Conservation (phyloP, 2,888 invertebrate genomes). For the Eupithecia exiguata region DNA sequence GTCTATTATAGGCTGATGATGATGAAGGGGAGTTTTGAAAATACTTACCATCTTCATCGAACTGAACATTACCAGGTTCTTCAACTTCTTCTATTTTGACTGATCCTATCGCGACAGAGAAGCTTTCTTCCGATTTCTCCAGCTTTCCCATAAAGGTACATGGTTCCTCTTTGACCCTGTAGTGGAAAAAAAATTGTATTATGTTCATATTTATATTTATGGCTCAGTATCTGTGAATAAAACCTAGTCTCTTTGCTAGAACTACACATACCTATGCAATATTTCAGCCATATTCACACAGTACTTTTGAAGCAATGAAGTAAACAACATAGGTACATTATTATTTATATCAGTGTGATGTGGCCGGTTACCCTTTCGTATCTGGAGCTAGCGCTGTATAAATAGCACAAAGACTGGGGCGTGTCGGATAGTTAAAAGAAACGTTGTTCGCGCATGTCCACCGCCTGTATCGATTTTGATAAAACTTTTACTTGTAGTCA, state of each 20-base stretch:
- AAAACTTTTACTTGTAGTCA: conserved; percentile 1
- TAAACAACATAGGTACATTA: neutral
- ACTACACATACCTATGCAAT: neutral
- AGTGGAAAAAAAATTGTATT: neutral
- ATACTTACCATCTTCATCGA: neutral
- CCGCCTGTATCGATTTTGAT: conserved; percentile 29
- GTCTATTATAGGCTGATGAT: too few relatives aligned
- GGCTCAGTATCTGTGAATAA: too few relatives aligned
- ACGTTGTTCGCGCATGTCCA: conserved; percentile 17
- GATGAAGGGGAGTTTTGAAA: too few relatives aligned
- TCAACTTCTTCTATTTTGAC: neutral
- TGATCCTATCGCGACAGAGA: neutral
- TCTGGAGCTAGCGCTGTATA: neutral
- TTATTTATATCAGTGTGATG: neutral
- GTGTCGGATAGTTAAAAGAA: neutral
- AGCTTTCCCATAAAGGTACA: neutral
- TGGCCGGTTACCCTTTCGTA: neutral
- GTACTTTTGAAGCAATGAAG: neutral
- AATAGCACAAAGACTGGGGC: conserved; percentile 5
- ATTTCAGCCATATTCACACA: neutral
- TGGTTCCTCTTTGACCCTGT: neutral
- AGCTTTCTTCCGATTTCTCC: neutral
- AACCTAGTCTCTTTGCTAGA: neutral
- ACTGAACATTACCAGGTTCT: neutral
- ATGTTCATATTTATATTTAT: too few relatives aligned